A percentile compares a stretch with the other conserved stretches of the same genome.
Evolutionary conservation across 2,797 vertebrate species (phyloP).

Genomic region (Hydrophis major): DNA sequence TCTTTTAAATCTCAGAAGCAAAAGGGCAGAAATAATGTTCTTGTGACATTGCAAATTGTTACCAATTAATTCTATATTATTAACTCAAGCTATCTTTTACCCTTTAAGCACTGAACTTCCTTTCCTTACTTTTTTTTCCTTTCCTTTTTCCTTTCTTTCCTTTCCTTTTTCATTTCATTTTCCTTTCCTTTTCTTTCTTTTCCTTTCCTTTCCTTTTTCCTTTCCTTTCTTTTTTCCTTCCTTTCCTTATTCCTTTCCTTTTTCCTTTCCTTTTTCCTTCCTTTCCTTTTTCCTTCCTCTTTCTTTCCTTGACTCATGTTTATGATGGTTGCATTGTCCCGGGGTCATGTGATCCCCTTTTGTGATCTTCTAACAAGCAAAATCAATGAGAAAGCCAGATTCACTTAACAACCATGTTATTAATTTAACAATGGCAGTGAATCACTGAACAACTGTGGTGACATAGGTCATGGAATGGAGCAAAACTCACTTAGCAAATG

Average conservation of each 20-base stretch:
- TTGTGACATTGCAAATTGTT: conserved; percentile 24
- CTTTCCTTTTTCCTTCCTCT: no score
- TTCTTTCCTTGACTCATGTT: neutral
- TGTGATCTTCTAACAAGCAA: neutral
- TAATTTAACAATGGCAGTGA: neutral
- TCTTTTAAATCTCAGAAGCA: conserved; percentile 4
- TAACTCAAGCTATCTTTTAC: conserved; percentile 1
- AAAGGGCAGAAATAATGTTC: conserved; percentile 32
- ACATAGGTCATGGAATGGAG: neutral
- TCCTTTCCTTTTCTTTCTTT: neutral
- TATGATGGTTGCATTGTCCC: neutral
- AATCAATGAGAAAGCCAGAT: neutral
- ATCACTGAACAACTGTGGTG: neutral
- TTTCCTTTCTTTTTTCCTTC: neutral
- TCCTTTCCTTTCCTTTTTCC: neutral
- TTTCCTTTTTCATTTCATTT: neutral
- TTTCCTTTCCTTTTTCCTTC: no score
- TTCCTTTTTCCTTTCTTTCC: no score
- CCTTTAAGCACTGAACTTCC: neutral
- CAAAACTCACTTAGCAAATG: neutral
- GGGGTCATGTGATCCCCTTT: neutral
- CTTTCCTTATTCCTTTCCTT: no score
- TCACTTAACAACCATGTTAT: neutral
- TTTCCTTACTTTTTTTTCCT: neutral
- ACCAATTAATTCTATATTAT: conserved; percentile 29